These are phyloP conservation scores for Eurytoma adleriae DNA, from an alignment of 2,888 invertebrate genomes.

Conservation along the genomic window DNA sequence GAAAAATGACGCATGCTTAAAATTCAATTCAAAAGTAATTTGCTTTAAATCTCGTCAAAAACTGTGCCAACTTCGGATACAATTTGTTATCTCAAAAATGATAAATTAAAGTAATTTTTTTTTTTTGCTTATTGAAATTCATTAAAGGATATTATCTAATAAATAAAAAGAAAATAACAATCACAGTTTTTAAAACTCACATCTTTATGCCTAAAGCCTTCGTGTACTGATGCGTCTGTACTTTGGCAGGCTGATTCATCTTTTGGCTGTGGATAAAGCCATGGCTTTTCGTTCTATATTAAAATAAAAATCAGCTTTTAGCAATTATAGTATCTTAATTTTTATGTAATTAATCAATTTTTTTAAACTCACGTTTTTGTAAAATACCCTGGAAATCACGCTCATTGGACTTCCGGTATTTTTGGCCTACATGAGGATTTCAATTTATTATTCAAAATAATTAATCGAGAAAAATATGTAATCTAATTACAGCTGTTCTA, in stretches of 20 bases:
- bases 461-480: neutral
- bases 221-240: constrained; percentile 64
- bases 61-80: too few relatives aligned
- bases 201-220: constrained; percentile 71
- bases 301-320: neutral
- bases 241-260: constrained; percentile 71
- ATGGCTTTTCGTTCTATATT: constrained; percentile 71
- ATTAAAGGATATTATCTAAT: neutral
- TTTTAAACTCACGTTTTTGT: constrained; percentile 69
- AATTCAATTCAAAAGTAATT: too few relatives aligned
- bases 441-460: neutral
- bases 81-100: too few relatives aligned
- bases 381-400: constrained; percentile 72
- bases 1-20: too few relatives aligned
- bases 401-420: constrained; percentile 75
- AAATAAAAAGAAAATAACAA: neutral
- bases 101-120: too few relatives aligned
- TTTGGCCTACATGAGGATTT: constrained; percentile 63
- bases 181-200: constrained; percentile 61
- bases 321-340: neutral
- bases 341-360: neutral
- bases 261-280: constrained; percentile 70
- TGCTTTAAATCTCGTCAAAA: too few relatives aligned
- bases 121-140: too few relatives aligned
- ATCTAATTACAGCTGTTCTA: too few relatives aligned